These are phyloP conservation scores for Netelia melanura DNA, from an alignment of 2,888 invertebrate genomes.

Conservation along the genomic window DNA sequence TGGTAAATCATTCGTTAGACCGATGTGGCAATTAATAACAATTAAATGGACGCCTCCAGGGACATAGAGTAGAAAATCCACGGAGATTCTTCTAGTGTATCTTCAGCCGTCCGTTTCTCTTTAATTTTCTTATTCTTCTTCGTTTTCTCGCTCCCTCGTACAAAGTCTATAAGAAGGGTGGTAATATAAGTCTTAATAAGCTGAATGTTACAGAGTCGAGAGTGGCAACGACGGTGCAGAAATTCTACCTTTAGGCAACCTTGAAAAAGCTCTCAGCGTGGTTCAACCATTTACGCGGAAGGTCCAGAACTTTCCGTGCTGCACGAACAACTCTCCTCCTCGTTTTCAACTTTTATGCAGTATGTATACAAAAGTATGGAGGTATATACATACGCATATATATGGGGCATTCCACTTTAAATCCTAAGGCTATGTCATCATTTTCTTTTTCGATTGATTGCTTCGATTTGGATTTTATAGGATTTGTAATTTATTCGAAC, in stretches of 20 bases:
- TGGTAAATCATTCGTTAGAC: constrained; percentile 83
- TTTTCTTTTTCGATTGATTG: no score
- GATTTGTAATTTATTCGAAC: neutral
- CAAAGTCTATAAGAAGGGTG: constrained; percentile 49
- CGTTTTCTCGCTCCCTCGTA: constrained; percentile 11
- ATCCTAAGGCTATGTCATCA: neutral
- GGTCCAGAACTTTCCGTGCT: constrained; percentile 36
- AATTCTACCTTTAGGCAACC: constrained; percentile 13
- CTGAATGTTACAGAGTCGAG: constrained; percentile 61
- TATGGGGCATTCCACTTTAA: constrained; percentile 3
- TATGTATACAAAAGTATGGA: neutral
- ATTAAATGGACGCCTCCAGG: constrained; percentile 74
- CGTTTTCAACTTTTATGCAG: constrained; percentile 43
- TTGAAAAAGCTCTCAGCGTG: constrained; percentile 43
- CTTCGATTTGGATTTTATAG: neutral
- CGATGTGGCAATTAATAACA: constrained; percentile 84
- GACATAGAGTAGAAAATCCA: constrained; percentile 51
- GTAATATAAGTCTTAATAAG: constrained; percentile 78
- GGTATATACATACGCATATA: neutral
- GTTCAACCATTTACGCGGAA: constrained; percentile 3
- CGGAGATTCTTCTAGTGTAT: constrained; percentile 71
- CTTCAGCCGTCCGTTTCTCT: constrained; percentile 59
- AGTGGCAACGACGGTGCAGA: neutral
- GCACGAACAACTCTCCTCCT: constrained; percentile 42
- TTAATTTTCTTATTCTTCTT: constrained; percentile 28